These are phyloP conservation scores for Macrophya alboannulata DNA, from an alignment of 2,888 invertebrate species.

Conservation along the genomic window DNA sequence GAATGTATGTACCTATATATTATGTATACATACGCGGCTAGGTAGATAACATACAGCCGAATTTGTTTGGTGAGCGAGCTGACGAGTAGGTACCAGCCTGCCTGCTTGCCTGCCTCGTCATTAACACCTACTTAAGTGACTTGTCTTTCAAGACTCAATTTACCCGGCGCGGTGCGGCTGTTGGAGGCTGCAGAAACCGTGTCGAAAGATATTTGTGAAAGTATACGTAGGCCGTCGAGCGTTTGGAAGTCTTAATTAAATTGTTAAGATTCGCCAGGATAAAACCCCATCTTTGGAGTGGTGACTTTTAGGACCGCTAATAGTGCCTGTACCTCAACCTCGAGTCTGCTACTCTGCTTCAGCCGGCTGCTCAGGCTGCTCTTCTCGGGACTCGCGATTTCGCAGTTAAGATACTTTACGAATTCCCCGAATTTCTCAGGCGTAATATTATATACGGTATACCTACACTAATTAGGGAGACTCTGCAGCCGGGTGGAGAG, in stretches of 20 bases:
- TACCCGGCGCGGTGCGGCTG: neutral
- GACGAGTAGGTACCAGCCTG: neutral
- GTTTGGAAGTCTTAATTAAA: neutral
- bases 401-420: neutral
- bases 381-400: slow-evolving; percentile 15
- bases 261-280: slow-evolving; percentile 8
- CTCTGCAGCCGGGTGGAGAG: neutral
- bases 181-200: neutral
- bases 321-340: neutral
- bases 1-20: too few species aligned
- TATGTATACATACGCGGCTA: too few species aligned
- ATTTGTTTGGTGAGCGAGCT: neutral
- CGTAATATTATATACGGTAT: neutral
- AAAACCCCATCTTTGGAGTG: neutral
- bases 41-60: neutral
- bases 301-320: slow-evolving; percentile 23
- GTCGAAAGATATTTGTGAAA: neutral
- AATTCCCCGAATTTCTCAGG: slow-evolving; percentile 20
- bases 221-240: slow-evolving; percentile 5
- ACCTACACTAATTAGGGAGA: neutral
- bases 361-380: neutral
- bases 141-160: slow-evolving; percentile 11
- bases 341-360: neutral
- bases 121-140: neutral
- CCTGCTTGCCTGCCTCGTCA: neutral